Base-by-base conservation (phyloP, 1,140 invertebrate species). In the Zaprionus vittiger region DNA sequence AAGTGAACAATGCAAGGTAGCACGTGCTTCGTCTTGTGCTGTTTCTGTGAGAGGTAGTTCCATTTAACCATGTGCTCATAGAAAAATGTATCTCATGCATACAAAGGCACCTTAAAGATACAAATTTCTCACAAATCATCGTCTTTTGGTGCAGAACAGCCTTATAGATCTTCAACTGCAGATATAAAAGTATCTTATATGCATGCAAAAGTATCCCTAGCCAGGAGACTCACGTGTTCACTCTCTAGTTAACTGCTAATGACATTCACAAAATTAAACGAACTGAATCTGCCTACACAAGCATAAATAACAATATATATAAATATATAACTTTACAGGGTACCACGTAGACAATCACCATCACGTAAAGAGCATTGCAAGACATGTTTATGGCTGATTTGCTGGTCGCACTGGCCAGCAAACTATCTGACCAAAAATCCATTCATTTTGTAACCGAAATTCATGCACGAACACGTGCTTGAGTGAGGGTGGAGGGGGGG, bases 391-490 rank as follows among this genome's bases (percentile, higher is more conserved):
- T 67, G 77, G 64, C 70, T 72, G 67, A 80, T 66, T 79, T 79
- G 65, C 28, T 62, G 73, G 59, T 61, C 60, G 31, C 60, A 63
- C 37, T 63, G 62, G 52, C 34, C 59, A 20, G 34, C 67, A 41
- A 62, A 52, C 47, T 62, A 59, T 54, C 41, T 59, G 47, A 66
- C 37, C 56, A 56, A 63, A 77, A 80, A 59, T 52, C 75, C 75
- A 80, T 80, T 62, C 63, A 64, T 75, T 79, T 73, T 66, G 64
- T 41, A 73, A 63, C 70, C 63, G 24, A 73, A 79, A 76, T 81
- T 83, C 74, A 83, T 83, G 84, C 84, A 89, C 84, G 81, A 90
- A 71, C 81, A 90, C 85, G 81, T 89, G 70, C 66, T 76, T 55
- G 62, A 34, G 41, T 2, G 57, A 56, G 74, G 24, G 1, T 56